Base-by-base conservation (phyloP, 2,113 vertebrate species). In the Caranx melampygus region DNA sequence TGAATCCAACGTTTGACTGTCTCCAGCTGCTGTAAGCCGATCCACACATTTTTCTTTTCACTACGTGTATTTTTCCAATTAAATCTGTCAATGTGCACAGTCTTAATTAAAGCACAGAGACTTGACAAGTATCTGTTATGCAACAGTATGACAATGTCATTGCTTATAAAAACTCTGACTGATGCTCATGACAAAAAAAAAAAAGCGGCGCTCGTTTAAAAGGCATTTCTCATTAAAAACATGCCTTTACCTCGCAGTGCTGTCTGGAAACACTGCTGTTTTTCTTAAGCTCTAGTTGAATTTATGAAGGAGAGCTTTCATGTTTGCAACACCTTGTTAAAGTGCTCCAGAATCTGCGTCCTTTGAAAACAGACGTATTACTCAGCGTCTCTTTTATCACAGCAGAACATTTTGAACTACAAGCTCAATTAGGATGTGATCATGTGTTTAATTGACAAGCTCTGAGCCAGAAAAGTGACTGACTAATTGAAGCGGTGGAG, bases 241-340 rank as follows among this genome's bases (percentile, higher is more conserved):
- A 60, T 51, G 57, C 34, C 51, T 26, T 51, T 72, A 34, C 69
- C 75, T 69, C 62, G 45, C 45, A 70, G 71, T 8, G n/a, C 64
- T 81, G 82, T 92, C 79, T 80, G 81, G 78, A 79, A 54, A 26
- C 7, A 34, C 72, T 61, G 64, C 37, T 89, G 51, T 85, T 88
- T 90, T 81, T 81, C 63, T 77, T 59, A 57, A 65, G 20, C 37
- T 72, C 35, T 69, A 78, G 61, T 67, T 14, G 0, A 75, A 80
- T 64, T 47, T 16, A 54, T 34, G 37, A 65, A n/a, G 72, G 77
- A 79, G 73, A 63, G 61, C 54, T 86, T 93, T 84, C 55, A 88
- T 89, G 81, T 87, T 64, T 34, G 65, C 75, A 87, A 84, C 88
- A 91, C 87, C 88, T 93, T 91, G 89, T 92, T 91, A 92, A 93